Conservation (phyloP, 2,113 vertebrate species). For the Uria aalge region DNA sequence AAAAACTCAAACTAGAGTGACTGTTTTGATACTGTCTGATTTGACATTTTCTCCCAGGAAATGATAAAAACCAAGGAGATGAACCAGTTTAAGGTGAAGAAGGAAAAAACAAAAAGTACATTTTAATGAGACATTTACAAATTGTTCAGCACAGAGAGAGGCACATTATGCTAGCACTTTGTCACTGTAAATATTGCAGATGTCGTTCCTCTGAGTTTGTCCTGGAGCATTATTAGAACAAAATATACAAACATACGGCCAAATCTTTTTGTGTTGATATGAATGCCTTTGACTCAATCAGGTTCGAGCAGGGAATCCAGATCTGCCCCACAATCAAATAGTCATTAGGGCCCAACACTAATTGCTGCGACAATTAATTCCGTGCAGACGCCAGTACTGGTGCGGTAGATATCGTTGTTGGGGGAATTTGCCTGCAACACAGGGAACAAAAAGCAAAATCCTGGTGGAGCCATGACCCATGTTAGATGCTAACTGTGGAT, state of each 20-base stretch:
- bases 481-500: neutral
- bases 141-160: constrained; percentile 44
- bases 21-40: neutral
- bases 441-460: neutral
- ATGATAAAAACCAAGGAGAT: constrained; percentile 11
- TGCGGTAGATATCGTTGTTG: accelerated
- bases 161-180: constrained; percentile 31
- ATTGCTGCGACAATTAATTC: neutral
- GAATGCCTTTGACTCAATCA: constrained; percentile 20
- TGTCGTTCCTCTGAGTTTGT: constrained; percentile 30
- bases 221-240: constrained; percentile 47
- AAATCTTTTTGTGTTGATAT: neutral
- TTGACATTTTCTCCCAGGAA: constrained; percentile 46
- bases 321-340: neutral
- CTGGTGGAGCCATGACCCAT: neutral
- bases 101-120: constrained; percentile 42
- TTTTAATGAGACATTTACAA: constrained; percentile 71
- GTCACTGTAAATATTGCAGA: constrained; percentile 62
- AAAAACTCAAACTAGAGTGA: neutral
- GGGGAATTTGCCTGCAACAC: neutral
- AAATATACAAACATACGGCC: constrained; percentile 23
- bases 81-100: constrained; percentile 39
- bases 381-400: neutral
- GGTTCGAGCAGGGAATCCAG: neutral
- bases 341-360: neutral